A percentile compares a stretch with the other conserved stretches of the same genome.
phyloP scores from a whole-genome alignment of 2,888 invertebrate genomes.

The Micoletzkya japonica region DNA sequence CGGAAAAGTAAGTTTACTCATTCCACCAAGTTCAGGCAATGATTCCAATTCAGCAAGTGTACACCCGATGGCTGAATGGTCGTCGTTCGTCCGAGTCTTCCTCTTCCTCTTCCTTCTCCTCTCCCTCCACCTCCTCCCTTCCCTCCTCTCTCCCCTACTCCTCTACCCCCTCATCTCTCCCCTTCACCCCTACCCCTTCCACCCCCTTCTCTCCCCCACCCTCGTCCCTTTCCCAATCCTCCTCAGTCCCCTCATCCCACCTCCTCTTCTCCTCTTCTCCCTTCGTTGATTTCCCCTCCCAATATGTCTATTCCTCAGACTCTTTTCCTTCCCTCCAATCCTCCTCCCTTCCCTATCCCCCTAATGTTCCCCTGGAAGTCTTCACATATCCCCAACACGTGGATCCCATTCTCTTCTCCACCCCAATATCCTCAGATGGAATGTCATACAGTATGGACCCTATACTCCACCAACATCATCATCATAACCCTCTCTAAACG shows the following conservation, averaged over 20 bases:
- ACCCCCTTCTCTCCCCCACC: neutral
- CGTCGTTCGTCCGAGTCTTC: constrained; percentile 5
- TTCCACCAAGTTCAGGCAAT: too few relatives aligned
- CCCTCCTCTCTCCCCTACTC: neutral
- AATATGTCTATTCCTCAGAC: neutral
- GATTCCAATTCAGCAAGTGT: constrained; percentile 6
- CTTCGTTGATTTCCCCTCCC: neutral
- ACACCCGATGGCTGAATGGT: constrained; percentile 21
- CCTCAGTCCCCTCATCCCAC: neutral
- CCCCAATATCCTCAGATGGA: too few relatives aligned
- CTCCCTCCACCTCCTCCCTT: neutral
- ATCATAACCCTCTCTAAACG: too few relatives aligned
- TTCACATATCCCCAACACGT: too few relatives aligned
- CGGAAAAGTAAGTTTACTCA: too few relatives aligned
- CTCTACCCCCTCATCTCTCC: neutral
- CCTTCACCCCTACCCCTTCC: neutral
- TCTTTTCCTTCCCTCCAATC: neutral
- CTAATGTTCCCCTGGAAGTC: too few relatives aligned
- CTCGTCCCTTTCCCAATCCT: neutral
- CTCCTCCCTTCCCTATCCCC: neutral
- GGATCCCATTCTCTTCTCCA: too few relatives aligned
- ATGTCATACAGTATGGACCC: too few relatives aligned
- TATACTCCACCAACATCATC: too few relatives aligned
- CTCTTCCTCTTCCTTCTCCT: neutral
- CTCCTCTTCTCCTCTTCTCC: neutral